Evolutionary conservation across 1,140 invertebrate species (phyloP).

Genomic region (Ptiloglossa arizonensis): DNA sequence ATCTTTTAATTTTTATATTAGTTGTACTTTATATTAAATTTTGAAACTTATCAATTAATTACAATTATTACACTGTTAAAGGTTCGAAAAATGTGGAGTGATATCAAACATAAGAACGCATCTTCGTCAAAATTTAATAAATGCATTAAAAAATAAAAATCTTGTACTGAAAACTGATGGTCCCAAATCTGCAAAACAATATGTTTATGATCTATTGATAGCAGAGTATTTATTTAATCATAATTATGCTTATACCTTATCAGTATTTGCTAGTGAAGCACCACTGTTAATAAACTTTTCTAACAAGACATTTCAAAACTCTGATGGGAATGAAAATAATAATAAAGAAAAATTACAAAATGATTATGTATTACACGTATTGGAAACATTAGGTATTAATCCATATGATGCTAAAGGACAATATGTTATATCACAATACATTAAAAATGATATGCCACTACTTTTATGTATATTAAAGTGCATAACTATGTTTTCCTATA

Average conservation of each 20-base stretch:
- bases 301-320: conserved; percentile 62
- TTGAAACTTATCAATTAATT: conserved; percentile 4
- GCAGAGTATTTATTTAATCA: conserved; percentile 79
- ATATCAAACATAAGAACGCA: conserved; percentile 79
- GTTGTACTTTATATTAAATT: not conserved
- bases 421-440: conserved; percentile 73
- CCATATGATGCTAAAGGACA: conserved; percentile 68
- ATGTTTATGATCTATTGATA: conserved; percentile 78
- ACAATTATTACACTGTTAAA: conserved; percentile 45
- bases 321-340: conserved; percentile 24
- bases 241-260: conserved; percentile 78
- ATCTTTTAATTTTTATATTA: conserved; percentile 23
- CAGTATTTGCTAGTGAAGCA: conserved; percentile 79
- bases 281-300: conserved; percentile 76
- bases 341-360: conserved; percentile 71
- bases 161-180: conserved; percentile 61
- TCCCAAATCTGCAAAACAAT: conserved; percentile 77
- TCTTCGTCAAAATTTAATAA: conserved; percentile 77
- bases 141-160: conserved; percentile 76
- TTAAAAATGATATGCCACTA: conserved; percentile 68
- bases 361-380: conserved; percentile 75
- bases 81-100: conserved; percentile 79
- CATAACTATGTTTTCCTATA: conserved; percentile 54
- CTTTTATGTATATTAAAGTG: conserved; percentile 76
- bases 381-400: conserved; percentile 78